A percentile compares a stretch with the other conserved stretches of the same genome.
Conservation (phyloP, 2,113 vertebrate genomes). For the Ptilonorhynchus violaceus region DNA sequence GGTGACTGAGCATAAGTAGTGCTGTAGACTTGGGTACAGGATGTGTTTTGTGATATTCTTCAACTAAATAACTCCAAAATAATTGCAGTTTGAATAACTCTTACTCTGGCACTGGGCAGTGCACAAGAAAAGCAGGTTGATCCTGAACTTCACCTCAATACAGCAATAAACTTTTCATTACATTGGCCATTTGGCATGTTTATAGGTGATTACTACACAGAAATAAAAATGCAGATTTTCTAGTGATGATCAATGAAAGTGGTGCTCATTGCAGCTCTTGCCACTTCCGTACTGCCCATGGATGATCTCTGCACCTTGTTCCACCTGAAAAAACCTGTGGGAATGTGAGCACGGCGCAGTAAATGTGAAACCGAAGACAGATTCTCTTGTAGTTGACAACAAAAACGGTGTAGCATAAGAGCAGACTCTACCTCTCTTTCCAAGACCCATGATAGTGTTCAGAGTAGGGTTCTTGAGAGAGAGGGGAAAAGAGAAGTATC, state of each 20-base stretch:
- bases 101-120: neutral
- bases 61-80: neutral
- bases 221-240: neutral
- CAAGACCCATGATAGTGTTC: neutral
- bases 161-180: neutral
- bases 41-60: neutral
- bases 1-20: neutral
- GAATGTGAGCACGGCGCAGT: neutral
- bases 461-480: neutral
- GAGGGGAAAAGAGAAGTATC: neutral
- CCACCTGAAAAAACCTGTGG: neutral
- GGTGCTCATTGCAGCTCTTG: neutral
- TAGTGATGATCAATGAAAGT: neutral
- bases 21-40: neutral
- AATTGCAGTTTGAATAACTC: neutral
- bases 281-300: neutral
- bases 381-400: neutral
- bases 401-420: neutral
- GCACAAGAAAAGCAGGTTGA: neutral
- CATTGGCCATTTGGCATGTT: neutral
- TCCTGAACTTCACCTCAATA: neutral
- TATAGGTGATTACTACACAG: neutral
- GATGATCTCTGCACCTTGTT: neutral
- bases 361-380: neutral
- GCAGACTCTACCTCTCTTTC: neutral